Evolutionary conservation across 2,113 vertebrate genomes (phyloP).

Genomic region (Myotis yumanensis): DNA sequence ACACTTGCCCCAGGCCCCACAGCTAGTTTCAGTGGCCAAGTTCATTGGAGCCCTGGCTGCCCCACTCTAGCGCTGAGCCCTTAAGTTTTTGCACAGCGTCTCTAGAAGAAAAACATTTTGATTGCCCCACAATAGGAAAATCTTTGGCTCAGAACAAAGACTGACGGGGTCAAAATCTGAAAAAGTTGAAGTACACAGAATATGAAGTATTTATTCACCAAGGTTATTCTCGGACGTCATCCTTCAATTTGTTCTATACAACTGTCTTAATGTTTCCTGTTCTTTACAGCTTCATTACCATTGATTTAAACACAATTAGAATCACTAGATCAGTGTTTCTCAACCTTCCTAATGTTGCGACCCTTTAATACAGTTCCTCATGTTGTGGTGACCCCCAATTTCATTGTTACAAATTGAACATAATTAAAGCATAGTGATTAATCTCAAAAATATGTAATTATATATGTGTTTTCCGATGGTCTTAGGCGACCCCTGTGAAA

Average conservation of each 20-base stretch:
- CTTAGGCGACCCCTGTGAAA: too few relatives aligned
- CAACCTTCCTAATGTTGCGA: too few relatives aligned
- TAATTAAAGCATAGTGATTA: too few relatives aligned
- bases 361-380: too few relatives aligned
- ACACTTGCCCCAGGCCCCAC: background rate
- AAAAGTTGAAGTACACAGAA: conserved; percentile 6
- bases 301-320: conserved; percentile 54
- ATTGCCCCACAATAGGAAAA: background rate
- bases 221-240: conserved; percentile 50
- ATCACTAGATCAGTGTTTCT: background rate
- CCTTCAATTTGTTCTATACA: conserved; percentile 43
- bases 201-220: conserved; percentile 29
- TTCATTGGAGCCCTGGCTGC: background rate
- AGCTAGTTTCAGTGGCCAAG: background rate
- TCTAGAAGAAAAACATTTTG: background rate
- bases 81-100: background rate
- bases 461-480: too few relatives aligned
- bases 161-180: background rate
- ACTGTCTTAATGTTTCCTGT: conserved; percentile 58
- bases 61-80: background rate
- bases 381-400: too few relatives aligned
- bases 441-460: too few relatives aligned
- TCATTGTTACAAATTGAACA: too few relatives aligned
- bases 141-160: background rate
- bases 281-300: conserved; percentile 38